Evolutionary conservation across 2,888 invertebrate genomes (phyloP), one percentile per base, ranked within the genome.

Genomic region (Oxycera nigricornis): DNA sequence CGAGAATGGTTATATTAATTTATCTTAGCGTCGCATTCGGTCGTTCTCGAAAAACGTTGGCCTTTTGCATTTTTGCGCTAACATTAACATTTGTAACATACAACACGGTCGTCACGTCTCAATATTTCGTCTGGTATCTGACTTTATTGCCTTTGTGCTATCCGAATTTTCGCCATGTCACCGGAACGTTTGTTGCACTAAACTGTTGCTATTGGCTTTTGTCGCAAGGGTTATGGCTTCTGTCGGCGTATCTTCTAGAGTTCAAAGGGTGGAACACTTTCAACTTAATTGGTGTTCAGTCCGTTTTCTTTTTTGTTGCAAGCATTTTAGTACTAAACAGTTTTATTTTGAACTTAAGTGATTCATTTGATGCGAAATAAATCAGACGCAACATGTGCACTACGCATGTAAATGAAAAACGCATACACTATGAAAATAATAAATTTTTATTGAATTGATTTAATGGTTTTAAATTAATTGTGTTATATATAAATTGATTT

Each of bases 51-150:
- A 87, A 88, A 70, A 91, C 94, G n/a, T 86, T 97, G 73, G 90
- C 93, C 1, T 95, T 98, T 83, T 92, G 93, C 26, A 87, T 97
- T 80, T 93, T 98, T 79, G 86, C 91, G 1, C 91, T 94, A 81
- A 93, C 97, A 0, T 92, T 95, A 75, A 90, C 94, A 1, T 90
- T 98, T 82, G 98, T 99, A 0, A 90, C 93, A 1, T 97, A 94
- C 81, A 99, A 99, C 86, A 94, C 95, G 79, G 98, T 99, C 0
- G 90, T 97, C 82, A 99, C 99, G 0, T 97, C 98, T 3, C 99
- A 98, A 82, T 98, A 98, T 83, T 97, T 97, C 80, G 89, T 98
- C 65, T 99, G 99, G 99, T 97, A 96, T 82, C 85, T 98, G 75
- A 93, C 95, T 1, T 84, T 98, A 6, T 84, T 98, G 20, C 98